Conservation (phyloP, 2,888 invertebrate species). For the Cenopis cana region DNA sequence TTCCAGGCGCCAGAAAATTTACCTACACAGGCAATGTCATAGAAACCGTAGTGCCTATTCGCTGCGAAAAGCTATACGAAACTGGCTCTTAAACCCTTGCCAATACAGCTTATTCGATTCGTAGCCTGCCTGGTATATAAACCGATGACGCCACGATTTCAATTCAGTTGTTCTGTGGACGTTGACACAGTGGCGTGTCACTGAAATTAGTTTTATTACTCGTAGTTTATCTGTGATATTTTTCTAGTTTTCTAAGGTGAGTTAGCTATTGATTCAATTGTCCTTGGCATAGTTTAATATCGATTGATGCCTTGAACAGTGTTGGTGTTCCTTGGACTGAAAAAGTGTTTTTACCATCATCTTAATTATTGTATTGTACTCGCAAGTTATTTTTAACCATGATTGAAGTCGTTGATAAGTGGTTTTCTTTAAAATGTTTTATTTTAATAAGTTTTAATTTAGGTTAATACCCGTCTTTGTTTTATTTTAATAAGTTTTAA, state of each 20-base stretch:
- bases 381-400: neutral
- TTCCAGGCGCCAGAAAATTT: too few species aligned
- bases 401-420: neutral
- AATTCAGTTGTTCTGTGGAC: neutral
- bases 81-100: too few species aligned
- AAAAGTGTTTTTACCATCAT: neutral
- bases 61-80: neutral
- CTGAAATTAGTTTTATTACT: neutral
- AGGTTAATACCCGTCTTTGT: neutral
- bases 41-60: too few species aligned
- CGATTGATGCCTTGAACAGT: neutral
- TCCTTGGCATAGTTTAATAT: slow-evolving; percentile 8
- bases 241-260: slow-evolving; percentile 43
- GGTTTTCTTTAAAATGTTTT: neutral
- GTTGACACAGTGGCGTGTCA: neutral
- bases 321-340: neutral
- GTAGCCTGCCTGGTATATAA: neutral
- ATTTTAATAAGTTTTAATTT: neutral
- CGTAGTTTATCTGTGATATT: slow-evolving; percentile 43
- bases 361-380: neutral
- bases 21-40: too few species aligned
- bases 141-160: neutral
- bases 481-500: neutral
- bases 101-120: neutral
- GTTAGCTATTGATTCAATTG: slow-evolving; percentile 5